Evolutionary conservation across 1,140 invertebrate genomes (phyloP).

Genomic region (Drosophila nigrodunni): DNA sequence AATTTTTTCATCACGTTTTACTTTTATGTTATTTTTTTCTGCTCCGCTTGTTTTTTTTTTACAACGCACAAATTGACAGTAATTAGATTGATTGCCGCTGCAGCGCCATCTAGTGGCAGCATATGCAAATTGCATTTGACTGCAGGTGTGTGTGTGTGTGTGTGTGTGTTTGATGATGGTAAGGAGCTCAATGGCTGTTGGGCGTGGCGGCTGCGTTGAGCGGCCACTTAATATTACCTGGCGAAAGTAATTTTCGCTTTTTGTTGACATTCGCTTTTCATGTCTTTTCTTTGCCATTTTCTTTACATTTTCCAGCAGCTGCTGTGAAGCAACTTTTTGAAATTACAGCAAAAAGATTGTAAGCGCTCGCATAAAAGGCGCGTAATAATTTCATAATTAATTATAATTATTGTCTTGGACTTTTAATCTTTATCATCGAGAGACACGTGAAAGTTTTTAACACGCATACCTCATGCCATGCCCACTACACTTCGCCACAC

Average conservation of each 20-base stretch:
- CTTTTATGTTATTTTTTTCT: neutral
- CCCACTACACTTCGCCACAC: neutral
- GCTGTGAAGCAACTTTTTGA: slow-evolving; percentile 8
- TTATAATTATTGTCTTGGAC: slow-evolving; percentile 38
- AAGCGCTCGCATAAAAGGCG: slow-evolving; percentile 1
- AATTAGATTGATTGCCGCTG: slow-evolving; percentile 75
- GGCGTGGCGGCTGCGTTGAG: slow-evolving; percentile 34
- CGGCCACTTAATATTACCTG: slow-evolving; percentile 57
- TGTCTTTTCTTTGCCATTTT: slow-evolving; percentile 16
- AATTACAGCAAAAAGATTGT: slow-evolving; percentile 22
- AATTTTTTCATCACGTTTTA: slow-evolving; percentile 15
- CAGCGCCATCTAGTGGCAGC: slow-evolving; percentile 45
- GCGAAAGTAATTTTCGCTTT: slow-evolving; percentile 71
- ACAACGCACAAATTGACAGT: slow-evolving; percentile 64
- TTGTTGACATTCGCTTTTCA: slow-evolving; percentile 49
- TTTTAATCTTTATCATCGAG: slow-evolving; percentile 14
- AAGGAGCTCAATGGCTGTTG: neutral
- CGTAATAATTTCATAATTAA: slow-evolving; percentile 48
- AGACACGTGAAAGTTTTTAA: slow-evolving; percentile 55
- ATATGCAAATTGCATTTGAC: slow-evolving; percentile 56
- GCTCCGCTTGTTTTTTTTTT: neutral
- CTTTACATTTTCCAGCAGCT: slow-evolving; percentile 20
- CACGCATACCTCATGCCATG: neutral
- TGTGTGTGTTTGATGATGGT: neutral
- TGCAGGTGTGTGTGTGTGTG: neutral